Conservation (phyloP, 2,888 invertebrate species). For the Bellardia bayeri region DNA sequence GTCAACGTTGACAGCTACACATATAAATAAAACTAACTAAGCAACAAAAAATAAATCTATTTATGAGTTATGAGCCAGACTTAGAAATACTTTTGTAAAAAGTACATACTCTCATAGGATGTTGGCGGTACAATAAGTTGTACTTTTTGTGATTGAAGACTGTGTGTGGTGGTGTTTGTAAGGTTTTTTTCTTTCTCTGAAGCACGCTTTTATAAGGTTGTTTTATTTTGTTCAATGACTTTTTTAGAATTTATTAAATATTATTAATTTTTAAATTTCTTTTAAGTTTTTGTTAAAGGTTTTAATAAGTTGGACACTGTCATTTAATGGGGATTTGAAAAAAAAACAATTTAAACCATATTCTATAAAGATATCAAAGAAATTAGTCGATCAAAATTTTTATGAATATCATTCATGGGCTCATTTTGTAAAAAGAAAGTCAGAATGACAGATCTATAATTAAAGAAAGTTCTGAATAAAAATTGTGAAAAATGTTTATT, state of each 20-base stretch:
- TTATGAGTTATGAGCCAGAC: slow-evolving; percentile 50
- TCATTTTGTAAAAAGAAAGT: too few relatives aligned
- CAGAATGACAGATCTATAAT: too few relatives aligned
- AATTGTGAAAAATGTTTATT: too few relatives aligned
- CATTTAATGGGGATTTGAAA: background rate
- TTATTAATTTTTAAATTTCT: background rate
- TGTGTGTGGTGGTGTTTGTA: slow-evolving; percentile 26
- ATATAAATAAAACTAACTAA: slow-evolving; percentile 37
- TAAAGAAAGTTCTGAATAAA: too few relatives aligned
- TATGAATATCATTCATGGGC: too few relatives aligned
- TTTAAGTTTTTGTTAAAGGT: background rate
- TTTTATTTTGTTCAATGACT: slow-evolving; percentile 57
- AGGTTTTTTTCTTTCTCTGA: slow-evolving; percentile 8
- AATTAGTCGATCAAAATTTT: too few relatives aligned
- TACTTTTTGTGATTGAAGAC: slow-evolving; percentile 9
- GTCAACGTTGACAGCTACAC: slow-evolving; percentile 63
- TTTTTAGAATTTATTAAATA: background rate
- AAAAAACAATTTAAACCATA: too few relatives aligned
- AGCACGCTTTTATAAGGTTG: slow-evolving; percentile 48
- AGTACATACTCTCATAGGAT: background rate
- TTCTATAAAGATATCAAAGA: too few relatives aligned
- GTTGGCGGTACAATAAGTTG: background rate
- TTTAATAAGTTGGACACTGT: background rate
- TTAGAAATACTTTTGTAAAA: slow-evolving; percentile 16
- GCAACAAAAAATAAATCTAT: slow-evolving; percentile 39